Evolutionary conservation across 2,888 invertebrate species (phyloP), one percentile per base, ranked within the genome.

Genomic region (Melinaea marsaeus): DNA sequence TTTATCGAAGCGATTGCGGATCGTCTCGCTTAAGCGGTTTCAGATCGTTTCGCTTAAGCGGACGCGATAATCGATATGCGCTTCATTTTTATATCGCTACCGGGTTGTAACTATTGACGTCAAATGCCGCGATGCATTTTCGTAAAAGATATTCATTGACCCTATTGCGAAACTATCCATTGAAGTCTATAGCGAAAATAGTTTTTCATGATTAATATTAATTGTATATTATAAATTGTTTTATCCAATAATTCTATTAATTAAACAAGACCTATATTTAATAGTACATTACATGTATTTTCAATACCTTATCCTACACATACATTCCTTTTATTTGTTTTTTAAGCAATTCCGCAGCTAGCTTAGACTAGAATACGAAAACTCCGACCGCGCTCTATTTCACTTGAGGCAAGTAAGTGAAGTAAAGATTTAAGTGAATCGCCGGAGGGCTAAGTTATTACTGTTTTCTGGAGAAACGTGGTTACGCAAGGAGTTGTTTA

Each of bases 11-110:
- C 80, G 83, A 84, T 83, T 77, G 78, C 75, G 74, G 75, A 83
- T 75, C 79, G 83, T 78, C 76, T 77, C 84, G 84, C 82, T 79
- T 79, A 71, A 69, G 75, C 80, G 84, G 83, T 83, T 77, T 78
- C 76, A 75, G 76, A 83, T 76, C 80, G 83, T 77, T 76, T 78
- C 85, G 84, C 83, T 79, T 79, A 79, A 79, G 70, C 74, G 84
- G 74, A 75, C 73, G 73, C 75, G 78, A 80, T 87, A 87, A 88
- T 88, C 86, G 85, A 86, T 84, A 81, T 77, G 74, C 74, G 74
- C 67, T 75, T 79, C 84, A 78, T 77, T 85, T 85, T 83, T 84
- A 84, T 82, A 69, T 55, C 76, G 75, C 71, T 69, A 65, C 63
- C 69, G 63, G 56, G 60, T 65, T 65, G 65, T 64, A 64, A 67